These are phyloP conservation scores for Ursus arctos DNA, from an alignment of 2,113 vertebrate genomes.

Conservation along the genomic window DNA sequence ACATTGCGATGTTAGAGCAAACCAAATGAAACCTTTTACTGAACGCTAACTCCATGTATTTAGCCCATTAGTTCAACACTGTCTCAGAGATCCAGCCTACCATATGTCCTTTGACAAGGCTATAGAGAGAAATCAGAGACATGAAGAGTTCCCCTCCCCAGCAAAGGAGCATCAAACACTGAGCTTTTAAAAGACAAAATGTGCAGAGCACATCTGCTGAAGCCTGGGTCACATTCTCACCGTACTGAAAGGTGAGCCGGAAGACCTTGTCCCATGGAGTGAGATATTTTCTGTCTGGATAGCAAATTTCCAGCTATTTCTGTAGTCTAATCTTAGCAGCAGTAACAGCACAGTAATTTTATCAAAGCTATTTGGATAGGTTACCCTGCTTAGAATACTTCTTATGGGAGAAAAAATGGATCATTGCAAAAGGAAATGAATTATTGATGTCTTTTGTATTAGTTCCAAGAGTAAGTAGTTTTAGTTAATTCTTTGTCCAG, in stretches of 20 bases:
- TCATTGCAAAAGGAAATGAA: constrained; percentile 16
- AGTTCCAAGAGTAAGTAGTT: background rate
- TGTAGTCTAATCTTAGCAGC: background rate
- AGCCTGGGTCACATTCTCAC: background rate
- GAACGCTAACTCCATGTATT: background rate
- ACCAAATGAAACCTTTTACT: constrained; percentile 17
- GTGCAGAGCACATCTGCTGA: background rate
- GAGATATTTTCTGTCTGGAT: background rate
- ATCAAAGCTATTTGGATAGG: background rate
- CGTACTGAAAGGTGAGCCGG: background rate
- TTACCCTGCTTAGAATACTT: background rate
- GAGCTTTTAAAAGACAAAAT: background rate
- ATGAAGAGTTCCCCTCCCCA: background rate
- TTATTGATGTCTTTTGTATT: background rate
- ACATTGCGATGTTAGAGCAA: background rate
- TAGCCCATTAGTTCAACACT: background rate
- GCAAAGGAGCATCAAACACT: background rate
- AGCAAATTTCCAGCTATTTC: background rate
- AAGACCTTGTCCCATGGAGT: background rate
- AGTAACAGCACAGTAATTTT: background rate
- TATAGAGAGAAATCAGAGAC: background rate
- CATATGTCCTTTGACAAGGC: background rate
- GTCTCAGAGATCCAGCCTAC: background rate
- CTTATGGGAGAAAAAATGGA: background rate
- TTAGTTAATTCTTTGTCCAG: constrained; percentile 34